Evolutionary conservation across 2,113 vertebrate species (phyloP), one percentile per base, ranked within the genome.

Genomic region (Chionomys nivalis): DNA sequence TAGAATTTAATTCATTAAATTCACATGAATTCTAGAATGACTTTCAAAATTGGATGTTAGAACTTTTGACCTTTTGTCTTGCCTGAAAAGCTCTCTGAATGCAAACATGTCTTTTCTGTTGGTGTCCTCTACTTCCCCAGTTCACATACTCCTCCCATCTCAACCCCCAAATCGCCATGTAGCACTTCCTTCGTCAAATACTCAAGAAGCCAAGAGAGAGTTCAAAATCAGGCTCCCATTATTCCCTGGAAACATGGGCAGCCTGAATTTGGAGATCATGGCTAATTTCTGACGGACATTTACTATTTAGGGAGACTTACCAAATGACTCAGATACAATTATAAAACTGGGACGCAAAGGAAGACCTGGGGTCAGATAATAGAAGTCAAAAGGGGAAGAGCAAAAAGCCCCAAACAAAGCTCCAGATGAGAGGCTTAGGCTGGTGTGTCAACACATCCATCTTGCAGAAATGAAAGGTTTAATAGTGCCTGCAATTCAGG

Each of bases 391-490:
- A 86, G 11, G 63, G 36, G 55, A 75, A 89, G 89, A 85, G 61
- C 49, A 28, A 70, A 94, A 87, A 66, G 52, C 49, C 81, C 52
- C 79, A 61, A 49, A 4, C 36, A 76, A 65, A 77, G 87, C 61
- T 58, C 1, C 44, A 49, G 73, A 91, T 52, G 68, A 89, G 47
- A 83, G 28, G 75, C 44, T 86, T 55, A n/a, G 52, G 58, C 44
- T 91, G 6, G 24, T 61, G 19, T 42, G n/a, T n/a, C 42, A 93
- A 75, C 70, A 42, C 77, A 66, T 96, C 90, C 87, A 49, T 95
- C 92, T 94, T 85, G 42, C 72, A 94, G 93, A 96, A 93, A 95
- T 70, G 94, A 72, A 83, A 16, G 55, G 63, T 87, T 97, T 63
- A 87, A 44, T 86, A 88, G 65, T 44, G 83, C 58, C 82, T 77